Percentiles rank a stretch among this genome's conserved stretches.
These are phyloP conservation scores for Melinaea menophilus DNA, from an alignment of 2,888 invertebrate species.

Conservation along the genomic window DNA sequence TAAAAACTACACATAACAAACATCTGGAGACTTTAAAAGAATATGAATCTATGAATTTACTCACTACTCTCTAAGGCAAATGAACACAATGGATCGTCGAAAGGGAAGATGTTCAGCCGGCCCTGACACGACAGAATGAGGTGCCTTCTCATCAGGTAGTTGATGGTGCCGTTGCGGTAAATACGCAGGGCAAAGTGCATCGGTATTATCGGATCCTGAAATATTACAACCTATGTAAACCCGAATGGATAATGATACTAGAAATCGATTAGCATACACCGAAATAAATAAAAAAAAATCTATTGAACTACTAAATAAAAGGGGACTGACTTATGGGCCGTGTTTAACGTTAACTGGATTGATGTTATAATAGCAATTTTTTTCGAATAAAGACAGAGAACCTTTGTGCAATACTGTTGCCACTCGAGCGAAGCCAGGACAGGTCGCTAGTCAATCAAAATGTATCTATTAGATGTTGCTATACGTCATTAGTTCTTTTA, in stretches of 20 bases:
- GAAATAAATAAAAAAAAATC: conserved; percentile 3
- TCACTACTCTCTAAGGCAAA: conserved; percentile 98
- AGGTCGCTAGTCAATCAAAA: conserved; percentile 8
- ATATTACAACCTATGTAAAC: conserved; percentile 38
- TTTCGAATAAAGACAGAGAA: conserved; percentile 7
- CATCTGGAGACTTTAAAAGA: background rate
- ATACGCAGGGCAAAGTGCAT: conserved; percentile 95
- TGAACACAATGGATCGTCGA: conserved; percentile 96
- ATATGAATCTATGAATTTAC: conserved; percentile 61
- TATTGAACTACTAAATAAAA: conserved; percentile 1
- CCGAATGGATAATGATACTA: background rate
- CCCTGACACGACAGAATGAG: conserved; percentile 96
- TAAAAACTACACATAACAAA: background rate
- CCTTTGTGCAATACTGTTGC: conserved; percentile 8
- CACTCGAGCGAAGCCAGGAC: conserved; percentile 6
- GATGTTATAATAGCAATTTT: conserved; percentile 8
- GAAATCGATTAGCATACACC: conserved; percentile 3
- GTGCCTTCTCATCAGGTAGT: conserved; percentile 95
- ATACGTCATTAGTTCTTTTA: background rate
- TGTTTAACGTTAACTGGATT: background rate
- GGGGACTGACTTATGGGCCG: conserved; percentile 4
- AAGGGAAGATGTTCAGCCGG: conserved; percentile 95
- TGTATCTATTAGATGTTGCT: conserved; percentile 7
- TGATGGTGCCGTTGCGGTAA: conserved; percentile 94
- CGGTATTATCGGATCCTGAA: conserved; percentile 90